phyloP scores from a whole-genome alignment of 2,888 invertebrate genomes.

The Phaonia tiefii region DNA sequence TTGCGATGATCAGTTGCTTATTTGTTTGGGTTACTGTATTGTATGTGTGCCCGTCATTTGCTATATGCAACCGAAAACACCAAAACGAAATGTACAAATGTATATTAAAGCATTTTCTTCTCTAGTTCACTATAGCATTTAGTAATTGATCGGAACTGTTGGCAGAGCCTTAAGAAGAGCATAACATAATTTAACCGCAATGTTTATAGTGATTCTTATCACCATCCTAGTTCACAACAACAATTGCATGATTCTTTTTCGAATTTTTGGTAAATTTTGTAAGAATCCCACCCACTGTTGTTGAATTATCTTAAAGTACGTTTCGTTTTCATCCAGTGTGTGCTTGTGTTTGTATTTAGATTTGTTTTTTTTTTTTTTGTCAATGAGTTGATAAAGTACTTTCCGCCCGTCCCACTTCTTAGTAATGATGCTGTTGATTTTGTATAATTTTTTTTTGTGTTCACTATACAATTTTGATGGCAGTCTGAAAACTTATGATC shows the following conservation, averaged over 20 bases:
- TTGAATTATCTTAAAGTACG: conserved; percentile 18
- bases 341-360: not conserved
- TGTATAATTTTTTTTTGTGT: too few relatives aligned
- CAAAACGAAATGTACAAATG: not conserved
- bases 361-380: conserved; percentile 6
- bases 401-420: not conserved
- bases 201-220: conserved; percentile 14
- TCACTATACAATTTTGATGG: too few relatives aligned
- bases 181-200: not conserved
- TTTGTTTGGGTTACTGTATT: not conserved
- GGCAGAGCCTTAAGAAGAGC: not conserved
- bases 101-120: not conserved
- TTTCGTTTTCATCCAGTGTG: not conserved
- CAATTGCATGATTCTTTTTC: not conserved
- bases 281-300: not conserved
- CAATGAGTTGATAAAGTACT: conserved; percentile 17
- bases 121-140: not conserved
- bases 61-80: too few relatives aligned
- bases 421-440: not conserved
- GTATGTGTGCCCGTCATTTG: too few relatives aligned
- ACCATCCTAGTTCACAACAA: not conserved
- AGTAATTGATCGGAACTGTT: not conserved
- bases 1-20: not conserved
- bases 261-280: not conserved
- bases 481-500: too few relatives aligned